A percentile compares a stretch with the other conserved stretches of the same genome.
Evolutionary conservation across 2,888 invertebrate species (phyloP).

Genomic region (Germaria angustata): DNA sequence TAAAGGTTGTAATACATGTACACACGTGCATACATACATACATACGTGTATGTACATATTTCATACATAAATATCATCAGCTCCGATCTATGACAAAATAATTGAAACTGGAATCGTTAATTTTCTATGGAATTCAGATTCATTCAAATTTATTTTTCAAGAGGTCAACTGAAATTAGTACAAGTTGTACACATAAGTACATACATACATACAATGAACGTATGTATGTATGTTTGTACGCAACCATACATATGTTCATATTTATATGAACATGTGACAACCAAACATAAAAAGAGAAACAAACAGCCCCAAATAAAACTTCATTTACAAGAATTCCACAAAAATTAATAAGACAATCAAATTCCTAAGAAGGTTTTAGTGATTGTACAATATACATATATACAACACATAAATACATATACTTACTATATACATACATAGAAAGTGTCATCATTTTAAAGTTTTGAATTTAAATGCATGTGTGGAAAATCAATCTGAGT

Average conservation of each 20-base stretch:
- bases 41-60: neutral
- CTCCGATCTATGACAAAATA: conserved; percentile 36
- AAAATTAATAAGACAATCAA: neutral
- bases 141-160: conserved; percentile 53
- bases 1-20: conserved; percentile 5
- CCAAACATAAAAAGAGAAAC: conserved; percentile 11
- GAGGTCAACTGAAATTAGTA: conserved; percentile 65
- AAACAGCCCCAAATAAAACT: conserved; percentile 36
- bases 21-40: neutral
- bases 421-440: neutral
- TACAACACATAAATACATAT: neutral
- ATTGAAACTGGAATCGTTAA: conserved; percentile 37
- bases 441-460: conserved; percentile 9
- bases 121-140: conserved; percentile 58
- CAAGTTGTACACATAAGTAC: conserved; percentile 18
- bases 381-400: neutral
- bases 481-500: conserved; percentile 40
- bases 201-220: conserved; percentile 5
- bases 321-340: conserved; percentile 33
- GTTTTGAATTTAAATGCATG: neutral
- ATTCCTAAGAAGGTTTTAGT: neutral
- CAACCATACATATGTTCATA: neutral
- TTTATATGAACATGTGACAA: neutral
- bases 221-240: neutral
- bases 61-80: neutral